Evolutionary conservation across 2,797 vertebrate species (phyloP).

Genomic region (Sorex maritimensis): DNA sequence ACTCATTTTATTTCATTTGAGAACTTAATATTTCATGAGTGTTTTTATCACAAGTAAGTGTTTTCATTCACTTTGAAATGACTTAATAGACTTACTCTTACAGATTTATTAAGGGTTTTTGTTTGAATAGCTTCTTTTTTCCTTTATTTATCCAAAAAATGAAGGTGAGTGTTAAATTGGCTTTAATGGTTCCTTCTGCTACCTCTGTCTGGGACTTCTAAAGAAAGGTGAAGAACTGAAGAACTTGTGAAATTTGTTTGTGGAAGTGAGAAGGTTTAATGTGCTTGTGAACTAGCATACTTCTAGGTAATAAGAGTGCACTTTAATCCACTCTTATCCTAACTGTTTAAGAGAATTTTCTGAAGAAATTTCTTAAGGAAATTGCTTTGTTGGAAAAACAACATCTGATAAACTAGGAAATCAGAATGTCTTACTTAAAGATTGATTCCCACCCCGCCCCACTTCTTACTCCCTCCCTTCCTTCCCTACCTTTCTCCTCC

Average conservation of each 20-base stretch:
- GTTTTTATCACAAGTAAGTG: constrained; percentile 45
- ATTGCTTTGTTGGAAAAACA: constrained; percentile 52
- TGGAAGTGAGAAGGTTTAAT: constrained; percentile 67
- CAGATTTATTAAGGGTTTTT: not conserved
- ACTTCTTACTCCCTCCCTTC: not conserved
- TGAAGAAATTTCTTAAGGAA: constrained; percentile 31
- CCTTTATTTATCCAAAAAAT: constrained; percentile 52
- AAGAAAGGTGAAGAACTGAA: constrained; percentile 54
- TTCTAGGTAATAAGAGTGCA: not conserved
- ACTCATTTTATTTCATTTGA: constrained; percentile 56
- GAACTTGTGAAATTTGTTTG: constrained; percentile 61
- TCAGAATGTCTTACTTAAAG: constrained; percentile 47
- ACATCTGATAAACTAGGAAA: constrained; percentile 52
- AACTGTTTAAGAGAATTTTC: constrained; percentile 46
- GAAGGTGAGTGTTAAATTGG: constrained; percentile 63
- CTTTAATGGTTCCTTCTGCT: constrained; percentile 72
- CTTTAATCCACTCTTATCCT: constrained; percentile 54
- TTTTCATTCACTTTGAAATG: constrained; percentile 62
- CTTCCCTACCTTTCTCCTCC: not conserved
- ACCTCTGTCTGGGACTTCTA: constrained; percentile 45
- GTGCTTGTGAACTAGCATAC: constrained; percentile 56
- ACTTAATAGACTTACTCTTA: constrained; percentile 41
- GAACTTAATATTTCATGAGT: not conserved
- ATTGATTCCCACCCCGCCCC: not conserved
- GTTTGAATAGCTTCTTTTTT: constrained; percentile 50